Percentiles rank a stretch among this genome's conserved stretches.
These are phyloP conservation scores for Indri indri DNA, from an alignment of 2,113 vertebrate species.

Conservation along the genomic window DNA sequence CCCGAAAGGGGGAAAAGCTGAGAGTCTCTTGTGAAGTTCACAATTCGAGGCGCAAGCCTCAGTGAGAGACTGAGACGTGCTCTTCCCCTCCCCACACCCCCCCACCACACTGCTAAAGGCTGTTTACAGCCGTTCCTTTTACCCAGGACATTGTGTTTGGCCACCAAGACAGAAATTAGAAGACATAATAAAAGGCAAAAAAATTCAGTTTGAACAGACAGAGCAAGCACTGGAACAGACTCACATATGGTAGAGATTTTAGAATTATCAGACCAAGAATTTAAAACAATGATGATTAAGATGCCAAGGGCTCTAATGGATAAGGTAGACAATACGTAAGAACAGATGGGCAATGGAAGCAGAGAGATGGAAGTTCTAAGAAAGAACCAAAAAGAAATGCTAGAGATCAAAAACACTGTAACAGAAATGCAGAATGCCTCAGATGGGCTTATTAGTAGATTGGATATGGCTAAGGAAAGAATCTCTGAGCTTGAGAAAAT, in stretches of 20 bases:
- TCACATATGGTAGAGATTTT: neutral
- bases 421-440: neutral
- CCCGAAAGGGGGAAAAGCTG: too few species aligned
- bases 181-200: neutral
- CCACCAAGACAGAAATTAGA: neutral
- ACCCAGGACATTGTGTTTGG: too few species aligned
- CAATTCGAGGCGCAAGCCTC: neutral
- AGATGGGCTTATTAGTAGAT: neutral
- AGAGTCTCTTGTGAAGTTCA: neutral
- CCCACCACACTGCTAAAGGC: too few species aligned
- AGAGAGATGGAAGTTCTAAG: neutral
- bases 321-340: neutral
- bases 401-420: neutral
- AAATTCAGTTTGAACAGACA: neutral
- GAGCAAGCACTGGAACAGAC: neutral
- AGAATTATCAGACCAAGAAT: neutral
- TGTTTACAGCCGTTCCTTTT: neutral
- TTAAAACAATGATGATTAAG: neutral
- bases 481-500: neutral
- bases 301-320: neutral
- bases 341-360: neutral
- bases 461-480: neutral
- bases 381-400: neutral
- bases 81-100: neutral
- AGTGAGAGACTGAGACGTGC: neutral